phyloP scores from a whole-genome alignment of 2,113 vertebrate genomes.

The Onychostoma macrolepis region DNA sequence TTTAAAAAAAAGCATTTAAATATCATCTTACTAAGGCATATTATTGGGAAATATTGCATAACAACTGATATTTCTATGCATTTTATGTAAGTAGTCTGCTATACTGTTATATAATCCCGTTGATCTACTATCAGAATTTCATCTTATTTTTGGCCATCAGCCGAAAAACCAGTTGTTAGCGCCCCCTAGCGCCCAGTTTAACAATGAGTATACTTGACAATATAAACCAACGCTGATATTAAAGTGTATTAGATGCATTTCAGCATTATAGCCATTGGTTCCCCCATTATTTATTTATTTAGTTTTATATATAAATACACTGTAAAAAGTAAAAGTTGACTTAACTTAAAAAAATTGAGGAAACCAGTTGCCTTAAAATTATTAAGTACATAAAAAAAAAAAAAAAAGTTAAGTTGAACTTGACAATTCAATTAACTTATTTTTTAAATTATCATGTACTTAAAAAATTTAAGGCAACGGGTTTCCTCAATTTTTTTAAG shows the following conservation, averaged over 20 bases:
- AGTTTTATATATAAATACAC: too few species aligned
- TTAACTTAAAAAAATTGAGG: too few species aligned
- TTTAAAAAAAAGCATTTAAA: neutral
- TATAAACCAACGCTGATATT: neutral
- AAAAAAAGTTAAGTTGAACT: too few species aligned
- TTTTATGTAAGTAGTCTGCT: neutral
- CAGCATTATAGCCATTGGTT: neutral
- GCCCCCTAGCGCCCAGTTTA: neutral
- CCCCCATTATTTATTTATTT: neutral
- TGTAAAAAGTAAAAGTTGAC: too few species aligned
- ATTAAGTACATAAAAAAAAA: too few species aligned
- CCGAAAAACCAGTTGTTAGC: neutral
- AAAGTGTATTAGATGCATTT: neutral
- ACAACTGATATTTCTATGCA: neutral
- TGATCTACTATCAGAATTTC: neutral
- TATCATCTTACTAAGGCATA: neutral
- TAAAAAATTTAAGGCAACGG: too few species aligned
- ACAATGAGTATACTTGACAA: too few species aligned
- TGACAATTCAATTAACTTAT: too few species aligned
- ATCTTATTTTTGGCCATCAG: neutral
- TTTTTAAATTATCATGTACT: too few species aligned
- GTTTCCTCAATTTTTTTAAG: too few species aligned
- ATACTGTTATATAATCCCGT: neutral
- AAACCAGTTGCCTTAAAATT: too few species aligned
- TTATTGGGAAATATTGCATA: neutral